These are phyloP conservation scores for Megalurothrips usitatus DNA, from an alignment of 2,888 invertebrate genomes.

Conservation along the genomic window DNA sequence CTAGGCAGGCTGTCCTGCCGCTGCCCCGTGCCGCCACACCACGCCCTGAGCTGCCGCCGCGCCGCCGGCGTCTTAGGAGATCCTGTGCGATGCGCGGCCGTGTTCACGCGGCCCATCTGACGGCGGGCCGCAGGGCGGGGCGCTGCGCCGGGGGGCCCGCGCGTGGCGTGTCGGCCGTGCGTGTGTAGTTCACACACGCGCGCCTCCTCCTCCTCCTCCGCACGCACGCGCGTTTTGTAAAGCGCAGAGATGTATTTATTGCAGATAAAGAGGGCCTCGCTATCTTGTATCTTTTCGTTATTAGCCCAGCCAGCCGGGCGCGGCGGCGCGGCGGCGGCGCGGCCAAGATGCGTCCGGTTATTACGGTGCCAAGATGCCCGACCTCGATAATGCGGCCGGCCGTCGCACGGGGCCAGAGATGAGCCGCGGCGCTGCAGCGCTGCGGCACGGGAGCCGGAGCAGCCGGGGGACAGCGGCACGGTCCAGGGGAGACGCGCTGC, in stretches of 20 bases:
- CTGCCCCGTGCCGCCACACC: no score
- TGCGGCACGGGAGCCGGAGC: no score
- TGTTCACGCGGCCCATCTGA: no score
- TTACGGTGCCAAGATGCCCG: neutral
- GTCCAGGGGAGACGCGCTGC: neutral
- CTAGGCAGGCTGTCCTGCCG: no score
- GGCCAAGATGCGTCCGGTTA: neutral
- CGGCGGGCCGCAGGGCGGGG: no score
- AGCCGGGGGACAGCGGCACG: neutral
- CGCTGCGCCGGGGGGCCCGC: neutral
- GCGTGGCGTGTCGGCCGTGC: neutral
- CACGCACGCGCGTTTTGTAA: neutral
- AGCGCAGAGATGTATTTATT: conserved; percentile 16
- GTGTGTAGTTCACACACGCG: neutral
- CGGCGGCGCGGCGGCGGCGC: neutral
- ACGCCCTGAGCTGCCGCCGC: no score
- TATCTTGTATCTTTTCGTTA: neutral
- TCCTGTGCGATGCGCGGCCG: no score
- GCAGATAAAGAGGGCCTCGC: neutral
- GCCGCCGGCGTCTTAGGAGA: no score
- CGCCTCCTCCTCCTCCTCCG: neutral
- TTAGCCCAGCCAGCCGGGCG: neutral
- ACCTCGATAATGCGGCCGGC: no score
- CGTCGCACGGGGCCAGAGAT: no score
- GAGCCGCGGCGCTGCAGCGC: no score